These are phyloP conservation scores for Calephelis perditalis DNA, from an alignment of 2,888 invertebrate species.

Conservation along the genomic window DNA sequence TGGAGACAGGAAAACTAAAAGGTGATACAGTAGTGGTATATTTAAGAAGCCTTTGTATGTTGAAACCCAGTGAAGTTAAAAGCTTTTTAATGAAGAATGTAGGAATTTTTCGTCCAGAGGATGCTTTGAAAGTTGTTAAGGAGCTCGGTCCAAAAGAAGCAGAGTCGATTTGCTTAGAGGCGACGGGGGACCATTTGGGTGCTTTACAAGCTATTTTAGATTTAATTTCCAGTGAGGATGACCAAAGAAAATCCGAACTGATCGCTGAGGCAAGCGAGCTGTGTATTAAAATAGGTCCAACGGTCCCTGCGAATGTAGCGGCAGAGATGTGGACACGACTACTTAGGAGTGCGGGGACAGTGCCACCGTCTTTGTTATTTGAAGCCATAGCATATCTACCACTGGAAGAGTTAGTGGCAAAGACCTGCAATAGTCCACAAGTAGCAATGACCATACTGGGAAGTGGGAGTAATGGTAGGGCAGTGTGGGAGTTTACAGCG, in stretches of 20 bases:
- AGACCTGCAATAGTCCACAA: slow-evolving; percentile 39
- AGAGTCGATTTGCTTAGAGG: slow-evolving; percentile 60
- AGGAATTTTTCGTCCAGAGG: slow-evolving; percentile 59
- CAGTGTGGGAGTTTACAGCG: slow-evolving; percentile 41
- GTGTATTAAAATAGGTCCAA: slow-evolving; percentile 48
- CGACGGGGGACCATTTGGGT: slow-evolving; percentile 54
- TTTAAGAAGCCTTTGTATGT: slow-evolving; percentile 48
- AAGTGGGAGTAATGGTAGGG: slow-evolving; percentile 35
- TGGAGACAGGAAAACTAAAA: slow-evolving; percentile 43
- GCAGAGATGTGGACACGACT: slow-evolving; percentile 51
- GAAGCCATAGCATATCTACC: slow-evolving; percentile 56
- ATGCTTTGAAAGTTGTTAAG: slow-evolving; percentile 51
- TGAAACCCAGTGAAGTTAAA: slow-evolving; percentile 43
- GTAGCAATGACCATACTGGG: slow-evolving; percentile 43
- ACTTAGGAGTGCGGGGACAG: slow-evolving; percentile 38
- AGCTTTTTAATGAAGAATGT: slow-evolving; percentile 47
- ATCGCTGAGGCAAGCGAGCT: slow-evolving; percentile 46
- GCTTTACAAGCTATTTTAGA: slow-evolving; percentile 54
- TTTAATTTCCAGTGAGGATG: slow-evolving; percentile 31
- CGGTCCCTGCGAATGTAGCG: slow-evolving; percentile 41
- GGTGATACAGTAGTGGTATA: slow-evolving; percentile 51
- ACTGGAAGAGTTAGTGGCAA: slow-evolving; percentile 41
- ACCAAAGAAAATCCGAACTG: slow-evolving; percentile 31
- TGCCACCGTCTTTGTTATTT: slow-evolving; percentile 47
- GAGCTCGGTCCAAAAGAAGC: slow-evolving; percentile 48